Evolutionary conservation across 2,888 invertebrate genomes (phyloP).

Genomic region (Gonocerus acuteangulatus): DNA sequence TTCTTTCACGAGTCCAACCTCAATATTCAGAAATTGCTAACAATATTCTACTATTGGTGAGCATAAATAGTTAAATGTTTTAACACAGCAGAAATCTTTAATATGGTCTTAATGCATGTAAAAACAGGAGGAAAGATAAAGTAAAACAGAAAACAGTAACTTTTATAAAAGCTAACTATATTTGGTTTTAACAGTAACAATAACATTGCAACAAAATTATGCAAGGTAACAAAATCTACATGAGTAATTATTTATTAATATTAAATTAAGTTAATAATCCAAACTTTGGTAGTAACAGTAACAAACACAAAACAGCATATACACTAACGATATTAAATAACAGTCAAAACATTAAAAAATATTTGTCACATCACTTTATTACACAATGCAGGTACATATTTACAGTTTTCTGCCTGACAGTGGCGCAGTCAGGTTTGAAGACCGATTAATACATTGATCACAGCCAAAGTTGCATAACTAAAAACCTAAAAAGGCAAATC

Average conservation of each 20-base stretch:
- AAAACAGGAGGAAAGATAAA: neutral
- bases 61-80: too few species aligned
- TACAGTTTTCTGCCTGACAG: slow-evolving; percentile 13
- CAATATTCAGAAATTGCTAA: too few species aligned
- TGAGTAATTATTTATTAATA: neutral
- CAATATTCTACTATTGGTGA: too few species aligned
- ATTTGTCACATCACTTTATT: neutral
- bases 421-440: slow-evolving; percentile 1
- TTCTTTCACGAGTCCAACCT: too few species aligned
- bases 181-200: slow-evolving; percentile 14
- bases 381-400: slow-evolving; percentile 13
- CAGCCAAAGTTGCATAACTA: slow-evolving; percentile 8
- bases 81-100: too few species aligned
- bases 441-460: slow-evolving; percentile 18
- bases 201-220: slow-evolving; percentile 5
- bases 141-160: neutral
- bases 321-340: neutral
- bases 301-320: neutral
- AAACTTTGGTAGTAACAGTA: slow-evolving; percentile 14
- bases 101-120: too few species aligned
- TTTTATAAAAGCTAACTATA: slow-evolving; percentile 9
- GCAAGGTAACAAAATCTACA: slow-evolving; percentile 9
- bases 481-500: neutral
- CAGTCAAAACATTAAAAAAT: slow-evolving; percentile 10
- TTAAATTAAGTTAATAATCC: slow-evolving; percentile 2